Conservation (phyloP, 2,888 invertebrate genomes). For the Lithophane socia region DNA sequence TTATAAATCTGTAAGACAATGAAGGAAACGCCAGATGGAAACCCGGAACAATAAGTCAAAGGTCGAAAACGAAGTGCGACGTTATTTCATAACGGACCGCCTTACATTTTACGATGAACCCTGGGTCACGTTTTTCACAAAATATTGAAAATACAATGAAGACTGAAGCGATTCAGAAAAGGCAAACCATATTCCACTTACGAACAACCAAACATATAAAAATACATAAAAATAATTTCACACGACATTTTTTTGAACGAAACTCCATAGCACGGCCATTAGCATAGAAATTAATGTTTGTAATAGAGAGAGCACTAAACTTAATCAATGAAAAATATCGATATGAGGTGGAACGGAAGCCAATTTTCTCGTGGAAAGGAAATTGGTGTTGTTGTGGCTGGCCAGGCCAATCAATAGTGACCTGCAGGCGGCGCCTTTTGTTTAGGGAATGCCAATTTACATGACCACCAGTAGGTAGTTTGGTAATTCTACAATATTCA, state of each 20-base stretch:
- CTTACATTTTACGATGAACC: not conserved
- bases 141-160: too few species aligned
- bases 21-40: not conserved
- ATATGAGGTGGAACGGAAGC: slow-evolving; percentile 45
- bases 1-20: not conserved
- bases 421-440: slow-evolving; percentile 49
- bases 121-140: not conserved
- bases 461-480: slow-evolving; percentile 39
- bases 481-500: slow-evolving; percentile 38
- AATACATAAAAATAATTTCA: slow-evolving; percentile 26
- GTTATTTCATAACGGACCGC: not conserved
- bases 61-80: not conserved
- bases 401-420: slow-evolving; percentile 66
- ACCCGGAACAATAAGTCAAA: not conserved
- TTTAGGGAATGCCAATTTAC: slow-evolving; percentile 65
- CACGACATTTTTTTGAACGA: slow-evolving; percentile 38
- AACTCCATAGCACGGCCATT: slow-evolving; percentile 24
- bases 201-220: slow-evolving; percentile 7
- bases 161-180: not conserved
- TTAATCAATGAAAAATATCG: slow-evolving; percentile 53
- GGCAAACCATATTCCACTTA: not conserved
- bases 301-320: slow-evolving; percentile 44
- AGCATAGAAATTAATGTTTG: slow-evolving; percentile 58
- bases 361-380: slow-evolving; percentile 61
- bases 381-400: slow-evolving; percentile 69